phyloP scores from a whole-genome alignment of 37 sponge, comb jelly and placozoan genomes.

The Crambe crambe region DNA sequence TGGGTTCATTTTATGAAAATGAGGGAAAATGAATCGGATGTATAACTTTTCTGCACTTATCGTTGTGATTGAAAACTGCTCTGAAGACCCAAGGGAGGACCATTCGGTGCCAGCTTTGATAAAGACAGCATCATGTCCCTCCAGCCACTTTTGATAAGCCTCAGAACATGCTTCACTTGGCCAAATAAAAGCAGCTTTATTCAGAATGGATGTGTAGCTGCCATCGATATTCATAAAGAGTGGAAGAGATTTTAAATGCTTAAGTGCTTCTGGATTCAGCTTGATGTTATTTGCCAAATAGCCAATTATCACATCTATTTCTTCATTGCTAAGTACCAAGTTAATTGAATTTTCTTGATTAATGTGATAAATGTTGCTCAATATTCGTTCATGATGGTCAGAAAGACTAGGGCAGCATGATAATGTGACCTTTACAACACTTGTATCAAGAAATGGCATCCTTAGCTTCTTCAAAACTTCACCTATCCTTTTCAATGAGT shows the following conservation, averaged over 20 bases:
- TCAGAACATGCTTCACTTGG: constrained; percentile 2
- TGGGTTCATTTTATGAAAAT: constrained; percentile 23
- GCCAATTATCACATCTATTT: background rate
- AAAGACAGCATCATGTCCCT: constrained; percentile 20
- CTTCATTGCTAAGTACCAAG: background rate
- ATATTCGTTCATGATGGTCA: constrained; percentile 1
- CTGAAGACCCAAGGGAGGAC: constrained; percentile 4
- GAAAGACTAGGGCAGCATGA: constrained; percentile 21
- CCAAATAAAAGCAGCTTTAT: constrained; percentile 37
- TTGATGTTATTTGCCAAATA: background rate
- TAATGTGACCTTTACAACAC: background rate
- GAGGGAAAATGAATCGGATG: constrained; percentile 31
- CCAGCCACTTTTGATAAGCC: too few species aligned
- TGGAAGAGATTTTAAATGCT: constrained; percentile 34
- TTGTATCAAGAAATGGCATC: constrained; percentile 30
- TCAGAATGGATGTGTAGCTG: too few species aligned
- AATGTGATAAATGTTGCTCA: constrained; percentile 17
- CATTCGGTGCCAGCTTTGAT: constrained; percentile 23
- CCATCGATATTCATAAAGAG: constrained; percentile 43
- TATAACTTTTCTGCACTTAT: constrained; percentile 27
- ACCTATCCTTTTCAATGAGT: too few species aligned
- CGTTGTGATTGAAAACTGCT: background rate
- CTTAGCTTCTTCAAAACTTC: background rate
- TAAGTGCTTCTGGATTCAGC: background rate
- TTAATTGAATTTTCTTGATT: background rate